A percentile compares a stretch with the other conserved stretches of the same genome.
Evolutionary conservation across 2,113 vertebrate species (phyloP).

Genomic region (Zeus faber): DNA sequence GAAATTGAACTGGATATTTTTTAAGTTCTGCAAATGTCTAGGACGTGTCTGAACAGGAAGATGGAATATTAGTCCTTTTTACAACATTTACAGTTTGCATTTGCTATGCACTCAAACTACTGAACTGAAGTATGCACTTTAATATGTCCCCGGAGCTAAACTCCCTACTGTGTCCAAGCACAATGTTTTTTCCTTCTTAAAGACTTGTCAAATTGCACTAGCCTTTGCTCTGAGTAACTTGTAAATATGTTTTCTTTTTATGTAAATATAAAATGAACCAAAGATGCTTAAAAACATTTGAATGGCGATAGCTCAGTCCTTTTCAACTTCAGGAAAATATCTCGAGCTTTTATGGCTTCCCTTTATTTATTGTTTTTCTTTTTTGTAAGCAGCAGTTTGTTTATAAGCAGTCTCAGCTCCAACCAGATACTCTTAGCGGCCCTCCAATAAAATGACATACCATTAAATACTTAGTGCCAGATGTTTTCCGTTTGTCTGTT

Average conservation of each 20-base stretch:
- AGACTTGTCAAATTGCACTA: conserved; percentile 45
- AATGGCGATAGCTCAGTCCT: no score
- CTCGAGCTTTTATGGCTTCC: conserved; percentile 28
- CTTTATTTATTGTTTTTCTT: conserved; percentile 5
- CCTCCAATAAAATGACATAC: conserved; percentile 39
- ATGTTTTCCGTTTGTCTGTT: no score
- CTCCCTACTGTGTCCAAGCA: conserved; percentile 49
- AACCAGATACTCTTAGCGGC: conserved; percentile 27
- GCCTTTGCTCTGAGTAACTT: conserved; percentile 55
- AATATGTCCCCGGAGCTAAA: conserved; percentile 31
- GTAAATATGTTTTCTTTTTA: conserved; percentile 56
- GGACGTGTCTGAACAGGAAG: background rate
- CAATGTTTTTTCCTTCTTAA: conserved; percentile 28
- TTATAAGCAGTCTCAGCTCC: conserved; percentile 3
- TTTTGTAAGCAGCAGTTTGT: conserved; percentile 5
- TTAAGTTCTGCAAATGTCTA: no score
- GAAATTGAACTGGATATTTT: no score
- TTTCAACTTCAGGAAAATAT: no score
- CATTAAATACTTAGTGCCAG: background rate
- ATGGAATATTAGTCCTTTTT: background rate
- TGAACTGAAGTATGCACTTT: conserved; percentile 74
- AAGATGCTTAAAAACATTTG: conserved; percentile 55
- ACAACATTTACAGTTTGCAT: conserved; percentile 7
- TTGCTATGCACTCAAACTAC: conserved; percentile 70
- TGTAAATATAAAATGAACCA: conserved; percentile 57